Evolutionary conservation across 2,113 vertebrate genomes (phyloP).

Genomic region (Mesitornis unicolor): DNA sequence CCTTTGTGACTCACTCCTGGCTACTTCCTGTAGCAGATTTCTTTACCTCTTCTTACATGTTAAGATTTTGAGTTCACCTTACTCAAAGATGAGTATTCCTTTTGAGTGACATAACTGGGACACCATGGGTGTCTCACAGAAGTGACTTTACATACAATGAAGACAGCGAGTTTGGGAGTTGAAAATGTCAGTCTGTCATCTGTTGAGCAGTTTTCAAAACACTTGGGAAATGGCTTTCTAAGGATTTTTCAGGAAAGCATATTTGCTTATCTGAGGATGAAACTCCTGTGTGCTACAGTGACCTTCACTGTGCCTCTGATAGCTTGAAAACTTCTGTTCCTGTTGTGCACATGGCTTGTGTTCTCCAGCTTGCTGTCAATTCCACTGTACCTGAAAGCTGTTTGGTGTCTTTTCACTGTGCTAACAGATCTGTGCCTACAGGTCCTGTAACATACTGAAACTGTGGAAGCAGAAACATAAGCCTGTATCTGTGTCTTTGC

Average conservation of each 20-base stretch:
- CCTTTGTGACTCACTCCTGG: constrained; percentile 1
- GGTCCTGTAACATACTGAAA: background rate
- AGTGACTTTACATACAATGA: background rate
- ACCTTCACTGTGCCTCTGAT: background rate
- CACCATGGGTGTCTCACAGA: background rate
- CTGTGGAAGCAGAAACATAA: background rate
- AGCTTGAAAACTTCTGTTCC: background rate
- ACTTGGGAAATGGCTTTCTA: background rate
- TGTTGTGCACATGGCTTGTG: background rate
- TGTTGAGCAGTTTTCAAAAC: background rate
- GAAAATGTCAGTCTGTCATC: background rate
- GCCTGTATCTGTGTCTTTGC: background rate
- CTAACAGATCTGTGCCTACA: background rate
- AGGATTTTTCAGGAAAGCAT: background rate
- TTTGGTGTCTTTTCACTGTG: background rate
- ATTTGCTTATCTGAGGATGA: background rate
- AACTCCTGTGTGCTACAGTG: background rate
- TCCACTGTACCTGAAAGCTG: background rate
- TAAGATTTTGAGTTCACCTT: background rate
- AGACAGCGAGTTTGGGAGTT: background rate
- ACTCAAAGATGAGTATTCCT: background rate
- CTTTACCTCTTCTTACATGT: background rate
- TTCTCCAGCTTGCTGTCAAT: background rate
- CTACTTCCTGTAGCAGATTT: background rate
- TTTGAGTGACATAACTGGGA: background rate